Evolutionary conservation across 2,113 vertebrate genomes (phyloP), one percentile per base, ranked within the genome.

Genomic region (Alligator mississippiensis): DNA sequence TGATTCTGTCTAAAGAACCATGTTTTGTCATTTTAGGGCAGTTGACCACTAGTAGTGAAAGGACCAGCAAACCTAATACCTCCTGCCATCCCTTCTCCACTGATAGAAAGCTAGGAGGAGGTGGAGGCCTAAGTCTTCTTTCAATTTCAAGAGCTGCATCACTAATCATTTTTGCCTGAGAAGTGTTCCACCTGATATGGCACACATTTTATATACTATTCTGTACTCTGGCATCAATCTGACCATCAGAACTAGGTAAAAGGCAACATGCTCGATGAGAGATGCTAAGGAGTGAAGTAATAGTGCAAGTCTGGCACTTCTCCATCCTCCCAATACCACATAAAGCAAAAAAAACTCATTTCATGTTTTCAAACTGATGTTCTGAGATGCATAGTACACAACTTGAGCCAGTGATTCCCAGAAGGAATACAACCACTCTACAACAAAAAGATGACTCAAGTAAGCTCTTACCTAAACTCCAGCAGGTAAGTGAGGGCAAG

Each of bases 401-500:
- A 38, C 22, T 58, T 47, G 30, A 11, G 54, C 78, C 76, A 62
- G 21, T 5, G 38, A 7, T 81, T 87, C 77, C 85, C 17, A 92
- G 66, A 8, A 74, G 13, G 34, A 91, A 88, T 25, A 13, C 76
- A 93, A 18, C n/a, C 87, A 89, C 5, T 1, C 3, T 68, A 79
- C 57, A 92, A 81, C 77, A 82, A 22, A 55, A 93, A 74, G 6
- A 25, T 0, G 1, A 90, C 55, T 85, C 21, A 66, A 90, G 83
- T 70, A 94, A 88, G 59, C 60, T 93, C 96, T 97, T 95, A 95
- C 95, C 94, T 95, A 96, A 94, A 90, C 80, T 90, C 47, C 90
- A 94, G 95, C 85, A 95, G 83, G 89, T 75, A 90, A 95, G 34
- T 90, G 80, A 72, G 78, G 54, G 87, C 38, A 94, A 77, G 66